Base-by-base conservation (phyloP, 2,797 vertebrate species). In the Denticeps clupeoides region DNA sequence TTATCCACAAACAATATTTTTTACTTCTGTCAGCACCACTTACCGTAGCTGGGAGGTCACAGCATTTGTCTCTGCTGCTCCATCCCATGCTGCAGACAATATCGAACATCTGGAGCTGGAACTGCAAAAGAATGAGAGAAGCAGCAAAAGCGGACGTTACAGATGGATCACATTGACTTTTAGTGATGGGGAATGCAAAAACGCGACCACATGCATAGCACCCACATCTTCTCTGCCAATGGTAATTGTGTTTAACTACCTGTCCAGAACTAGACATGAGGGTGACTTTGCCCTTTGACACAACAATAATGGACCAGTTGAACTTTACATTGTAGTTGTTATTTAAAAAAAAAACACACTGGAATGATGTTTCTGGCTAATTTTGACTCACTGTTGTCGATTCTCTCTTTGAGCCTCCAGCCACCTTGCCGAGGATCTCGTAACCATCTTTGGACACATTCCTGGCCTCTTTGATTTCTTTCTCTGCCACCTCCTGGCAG, bases 31-130 rank as follows among this genome's bases (percentile, higher is more conserved):
- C n/a, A 44, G 45, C 45, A 43, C 55, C 42, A 53, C 89, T 89
- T 84, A 97, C 96, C 75, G 80, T 94, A 49, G 94, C 68, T 33
- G 96, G 93, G 69, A 99, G 83, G 71, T 99, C 96, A 60, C 96
- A 99, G 71, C 96, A 99, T 86, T 78, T 93, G 80, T 99, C 96
- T 74, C 92, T 84, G 65, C 86, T 95, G 65, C 91, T 87, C 96
- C 96, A 99, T 71, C 94, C 89, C 22, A 91, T 80, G 64, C 92
- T 99, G 83, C 96, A 99, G 49, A 99, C 84, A 43, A 99, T 97
- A 73, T 99, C 96, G 64, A 99, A 99, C 86, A 88, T 96, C 87
- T 99, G 96, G 72, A 99, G 89, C 82, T 97, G 91, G 82, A 98
- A 91, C 96, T 99, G 63, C 58, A 82, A 47, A 40, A 51, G 58